phyloP scores from a whole-genome alignment of 2,113 vertebrate species.

The Triplophysa siluroides region DNA sequence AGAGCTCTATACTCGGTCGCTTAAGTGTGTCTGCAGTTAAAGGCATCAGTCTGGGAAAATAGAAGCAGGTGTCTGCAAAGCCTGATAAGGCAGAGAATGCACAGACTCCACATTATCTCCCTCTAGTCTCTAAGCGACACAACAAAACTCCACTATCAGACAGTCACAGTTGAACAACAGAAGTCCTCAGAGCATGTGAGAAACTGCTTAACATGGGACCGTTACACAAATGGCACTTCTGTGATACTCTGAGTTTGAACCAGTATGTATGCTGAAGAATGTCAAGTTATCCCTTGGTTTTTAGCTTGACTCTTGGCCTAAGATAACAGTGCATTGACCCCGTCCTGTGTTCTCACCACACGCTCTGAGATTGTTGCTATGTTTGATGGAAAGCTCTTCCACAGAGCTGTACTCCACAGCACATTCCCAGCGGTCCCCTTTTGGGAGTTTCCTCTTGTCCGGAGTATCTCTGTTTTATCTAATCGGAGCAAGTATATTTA shows the following conservation, averaged over 20 bases:
- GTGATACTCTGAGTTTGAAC: background rate
- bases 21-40: conserved; percentile 21
- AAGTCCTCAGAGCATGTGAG: conserved; percentile 2
- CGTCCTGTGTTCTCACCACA: conserved; percentile 52
- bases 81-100: conserved; percentile 34
- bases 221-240: background rate
- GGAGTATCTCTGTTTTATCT: conserved; percentile 32
- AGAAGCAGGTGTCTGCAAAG: conserved; percentile 44
- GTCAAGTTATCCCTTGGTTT: conserved; percentile 16
- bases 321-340: conserved; percentile 26
- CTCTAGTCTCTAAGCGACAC: conserved; percentile 5
- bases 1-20: background rate
- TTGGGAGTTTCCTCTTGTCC: conserved; percentile 48
- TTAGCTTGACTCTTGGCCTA: conserved; percentile 3
- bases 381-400: conserved; percentile 23
- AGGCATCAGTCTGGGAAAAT: background rate
- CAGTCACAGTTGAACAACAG: background rate
- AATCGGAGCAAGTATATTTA: conserved; percentile 58
- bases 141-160: conserved; percentile 24
- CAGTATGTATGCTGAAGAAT: conserved; percentile 6
- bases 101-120: conserved; percentile 21
- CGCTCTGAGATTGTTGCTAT: conserved; percentile 13
- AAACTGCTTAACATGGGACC: background rate
- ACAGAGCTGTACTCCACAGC: background rate
- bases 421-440: conserved; percentile 18